Conservation (phyloP, 2,113 vertebrate genomes). For the Bos javanicus region DNA sequence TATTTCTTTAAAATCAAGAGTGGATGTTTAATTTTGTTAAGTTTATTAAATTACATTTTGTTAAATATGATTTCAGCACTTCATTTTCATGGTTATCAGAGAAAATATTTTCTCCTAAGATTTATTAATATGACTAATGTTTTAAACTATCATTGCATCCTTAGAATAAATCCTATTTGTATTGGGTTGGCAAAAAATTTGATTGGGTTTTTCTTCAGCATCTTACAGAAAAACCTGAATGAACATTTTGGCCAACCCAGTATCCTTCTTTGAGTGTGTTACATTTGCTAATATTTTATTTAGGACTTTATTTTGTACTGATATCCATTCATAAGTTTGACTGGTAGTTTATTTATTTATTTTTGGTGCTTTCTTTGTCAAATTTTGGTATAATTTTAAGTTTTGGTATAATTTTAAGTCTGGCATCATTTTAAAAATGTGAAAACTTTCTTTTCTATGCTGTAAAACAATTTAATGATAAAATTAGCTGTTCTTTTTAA, state of each 20-base stretch:
- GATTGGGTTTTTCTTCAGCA: not conserved
- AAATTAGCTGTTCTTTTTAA: not conserved
- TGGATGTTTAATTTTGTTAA: not conserved
- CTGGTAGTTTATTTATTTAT: not conserved
- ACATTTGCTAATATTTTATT: not conserved
- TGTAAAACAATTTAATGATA: not conserved
- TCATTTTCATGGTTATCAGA: not conserved
- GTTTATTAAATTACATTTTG: not conserved
- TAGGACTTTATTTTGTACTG: not conserved
- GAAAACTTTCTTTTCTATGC: not conserved
- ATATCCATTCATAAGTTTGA: not conserved
- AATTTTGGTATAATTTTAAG: not conserved
- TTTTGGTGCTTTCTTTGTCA: not conserved
- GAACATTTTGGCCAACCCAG: not conserved
- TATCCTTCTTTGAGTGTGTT: not conserved
- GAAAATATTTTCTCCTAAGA: not conserved
- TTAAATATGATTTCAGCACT: not conserved
- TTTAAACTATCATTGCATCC: not conserved
- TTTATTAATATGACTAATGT: constrained; percentile 1
- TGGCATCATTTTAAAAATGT: not conserved
- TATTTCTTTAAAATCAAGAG: not conserved
- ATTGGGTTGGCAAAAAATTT: not conserved
- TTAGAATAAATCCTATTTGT: not conserved
- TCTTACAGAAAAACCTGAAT: not conserved
- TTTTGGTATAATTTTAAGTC: not conserved